A percentile compares a stretch with the other conserved stretches of the same genome.
Evolutionary conservation across 2,113 vertebrate genomes (phyloP).

Genomic region (Acinonyx jubatus): DNA sequence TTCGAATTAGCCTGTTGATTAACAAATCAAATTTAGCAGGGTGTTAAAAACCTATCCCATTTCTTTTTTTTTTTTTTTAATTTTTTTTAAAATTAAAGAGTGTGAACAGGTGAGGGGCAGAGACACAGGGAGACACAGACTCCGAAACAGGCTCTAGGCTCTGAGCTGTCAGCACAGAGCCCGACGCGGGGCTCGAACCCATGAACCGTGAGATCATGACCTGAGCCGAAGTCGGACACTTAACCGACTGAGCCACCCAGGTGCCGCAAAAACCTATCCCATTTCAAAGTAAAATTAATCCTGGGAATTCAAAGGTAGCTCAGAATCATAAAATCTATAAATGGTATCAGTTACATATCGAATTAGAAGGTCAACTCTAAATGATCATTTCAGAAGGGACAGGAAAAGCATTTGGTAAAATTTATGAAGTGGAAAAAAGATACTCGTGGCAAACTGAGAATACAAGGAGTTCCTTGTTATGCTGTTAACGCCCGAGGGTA

Average conservation of each 20-base stretch:
- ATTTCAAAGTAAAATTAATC: background rate
- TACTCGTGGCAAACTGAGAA: background rate
- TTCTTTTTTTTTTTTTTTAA: background rate
- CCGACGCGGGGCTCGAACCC: fast-evolving
- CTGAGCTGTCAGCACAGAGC: too few relatives aligned
- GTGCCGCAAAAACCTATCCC: background rate
- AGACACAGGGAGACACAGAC: too few relatives aligned
- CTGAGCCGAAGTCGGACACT: too few relatives aligned
- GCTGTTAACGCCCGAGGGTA: background rate
- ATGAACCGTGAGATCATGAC: too few relatives aligned
- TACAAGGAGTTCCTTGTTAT: background rate
- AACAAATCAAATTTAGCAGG: background rate
- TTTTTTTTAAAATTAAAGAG: too few relatives aligned
- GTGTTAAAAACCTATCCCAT: background rate
- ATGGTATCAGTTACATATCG: background rate
- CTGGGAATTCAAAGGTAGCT: background rate
- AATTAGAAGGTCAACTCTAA: background rate
- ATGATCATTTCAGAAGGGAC: background rate
- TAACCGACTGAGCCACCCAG: too few relatives aligned
- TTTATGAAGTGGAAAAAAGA: background rate
- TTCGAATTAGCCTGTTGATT: background rate
- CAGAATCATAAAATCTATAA: background rate
- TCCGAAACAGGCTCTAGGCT: too few relatives aligned
- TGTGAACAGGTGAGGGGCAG: too few relatives aligned
- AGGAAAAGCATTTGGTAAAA: background rate